Base-by-base conservation (phyloP, 53 echinoderm and acorn worm species). In the Mesocentrotus franciscanus region DNA sequence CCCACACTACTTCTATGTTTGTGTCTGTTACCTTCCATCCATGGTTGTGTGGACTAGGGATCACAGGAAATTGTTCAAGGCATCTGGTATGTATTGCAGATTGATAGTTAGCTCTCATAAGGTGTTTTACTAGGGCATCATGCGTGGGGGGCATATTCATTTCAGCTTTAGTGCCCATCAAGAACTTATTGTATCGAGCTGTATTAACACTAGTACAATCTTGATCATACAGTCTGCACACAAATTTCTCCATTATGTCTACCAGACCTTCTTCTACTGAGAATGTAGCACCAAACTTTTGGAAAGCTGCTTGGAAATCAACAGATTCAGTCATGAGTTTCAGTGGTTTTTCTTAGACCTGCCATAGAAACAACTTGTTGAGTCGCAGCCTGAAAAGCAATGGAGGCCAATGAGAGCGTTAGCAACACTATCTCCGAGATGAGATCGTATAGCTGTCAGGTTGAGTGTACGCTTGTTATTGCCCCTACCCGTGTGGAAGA, bases 31-130 rank as follows among this genome's bases (percentile, higher is more conserved):
- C 57, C 57, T 96, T 89, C 96, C 94, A 96, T 56, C 94, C 96
- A 96, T 96, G 91, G 64, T 94, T 94, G 70, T 79, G 34, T 68
- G 96, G 96, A 36, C 83, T 94, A 9, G 94, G 94, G 59, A 96
- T 33, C 0, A 90, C 35, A 56, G 57, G 59, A 78, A 90, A 78
- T 30, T 96, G 90, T 29, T 94, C 94, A 78, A 94, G 71, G 57
- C 94, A 94, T 29, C 91, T 71, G 12, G 13, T 81, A 66, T 97
- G 96, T 56, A 96, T 96, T 22, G 90, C 96, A 66, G 96, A 95
- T 60, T 96, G 96, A 78, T 96, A 97, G 60, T 96, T 97, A 24
- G 97, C 96, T 60, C 96, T 76, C 81, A 61, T 56, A 17, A 90
- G 24, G 76, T 97, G 96, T 20, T 92, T 56, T 34, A 90, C 70